Percentiles rank a stretch among this genome's conserved stretches.
phyloP scores from a whole-genome alignment of 2,888 invertebrate genomes.

The Conistra vaccinii region DNA sequence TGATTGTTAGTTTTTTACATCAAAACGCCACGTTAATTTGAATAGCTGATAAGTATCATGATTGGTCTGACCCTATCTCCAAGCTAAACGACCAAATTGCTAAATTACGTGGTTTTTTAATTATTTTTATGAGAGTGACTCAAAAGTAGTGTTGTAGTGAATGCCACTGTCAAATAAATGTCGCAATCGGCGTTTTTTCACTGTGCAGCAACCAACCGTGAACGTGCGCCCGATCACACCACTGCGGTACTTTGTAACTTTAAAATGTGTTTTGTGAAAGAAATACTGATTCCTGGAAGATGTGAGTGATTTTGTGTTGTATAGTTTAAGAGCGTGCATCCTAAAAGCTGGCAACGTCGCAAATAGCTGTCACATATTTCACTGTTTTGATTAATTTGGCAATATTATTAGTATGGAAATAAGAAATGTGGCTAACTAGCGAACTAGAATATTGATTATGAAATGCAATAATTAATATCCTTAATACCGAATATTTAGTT shows the following conservation, averaged over 20 bases:
- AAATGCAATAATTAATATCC: no score
- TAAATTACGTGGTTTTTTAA: conserved; percentile 48
- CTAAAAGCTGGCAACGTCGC: no score
- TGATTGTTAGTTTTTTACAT: background rate
- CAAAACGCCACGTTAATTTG: conserved; percentile 27
- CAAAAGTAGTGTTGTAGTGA: conserved; percentile 57
- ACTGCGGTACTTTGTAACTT: conserved; percentile 27
- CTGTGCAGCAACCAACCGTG: conserved; percentile 61
- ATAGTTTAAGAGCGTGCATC: no score
- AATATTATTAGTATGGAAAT: no score
- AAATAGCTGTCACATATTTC: no score
- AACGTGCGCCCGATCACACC: conserved; percentile 44
- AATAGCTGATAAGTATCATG: background rate
- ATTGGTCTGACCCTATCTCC: conserved; percentile 3
- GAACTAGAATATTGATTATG: no score
- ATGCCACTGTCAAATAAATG: conserved; percentile 70
- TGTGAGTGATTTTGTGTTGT: conserved; percentile 43
- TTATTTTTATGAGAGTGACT: conserved; percentile 42
- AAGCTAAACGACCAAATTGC: conserved; percentile 26
- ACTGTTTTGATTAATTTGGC: no score
- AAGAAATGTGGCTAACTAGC: no score
- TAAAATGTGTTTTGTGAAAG: conserved; percentile 41
- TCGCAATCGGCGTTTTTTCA: conserved; percentile 64
- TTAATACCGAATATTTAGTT: no score
- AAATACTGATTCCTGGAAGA: conserved; percentile 15